Conservation (phyloP, 2,888 invertebrate species). For the Archips xylosteana region DNA sequence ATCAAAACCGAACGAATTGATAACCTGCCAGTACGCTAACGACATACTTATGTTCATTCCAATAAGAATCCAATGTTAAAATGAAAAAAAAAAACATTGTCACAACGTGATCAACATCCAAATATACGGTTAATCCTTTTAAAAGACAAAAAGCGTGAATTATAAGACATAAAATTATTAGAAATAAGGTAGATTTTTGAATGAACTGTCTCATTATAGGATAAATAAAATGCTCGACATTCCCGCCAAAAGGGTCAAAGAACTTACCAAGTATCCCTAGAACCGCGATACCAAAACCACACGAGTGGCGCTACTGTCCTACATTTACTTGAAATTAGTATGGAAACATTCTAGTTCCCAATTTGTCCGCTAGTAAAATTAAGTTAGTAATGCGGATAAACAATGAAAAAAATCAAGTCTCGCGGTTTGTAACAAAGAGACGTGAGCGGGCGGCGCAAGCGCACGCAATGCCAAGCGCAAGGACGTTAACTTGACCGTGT, state of each 20-base stretch:
- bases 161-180: background rate
- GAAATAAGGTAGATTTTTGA: constrained; percentile 1
- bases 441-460: constrained; percentile 67
- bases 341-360: background rate
- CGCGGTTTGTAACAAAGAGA: constrained; percentile 77
- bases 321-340: background rate
- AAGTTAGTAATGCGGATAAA: constrained; percentile 59
- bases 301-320: constrained; percentile 10
- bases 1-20: background rate
- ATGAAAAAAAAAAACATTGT: background rate
- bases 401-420: constrained; percentile 59
- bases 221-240: constrained; percentile 47
- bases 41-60: background rate
- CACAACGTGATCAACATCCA: background rate
- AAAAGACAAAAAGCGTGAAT: background rate
- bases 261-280: constrained; percentile 38
- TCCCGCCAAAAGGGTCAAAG: constrained; percentile 48
- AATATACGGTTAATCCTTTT: background rate
- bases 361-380: constrained; percentile 7
- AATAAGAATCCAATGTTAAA: background rate
- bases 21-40: constrained; percentile 8
- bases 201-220: background rate
- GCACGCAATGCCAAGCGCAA: constrained; percentile 77
- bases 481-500: constrained; percentile 61
- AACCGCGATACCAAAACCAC: background rate